These are phyloP conservation scores for Zaprionus ghesquierei DNA, from an alignment of 1,140 invertebrate genomes.

Conservation along the genomic window DNA sequence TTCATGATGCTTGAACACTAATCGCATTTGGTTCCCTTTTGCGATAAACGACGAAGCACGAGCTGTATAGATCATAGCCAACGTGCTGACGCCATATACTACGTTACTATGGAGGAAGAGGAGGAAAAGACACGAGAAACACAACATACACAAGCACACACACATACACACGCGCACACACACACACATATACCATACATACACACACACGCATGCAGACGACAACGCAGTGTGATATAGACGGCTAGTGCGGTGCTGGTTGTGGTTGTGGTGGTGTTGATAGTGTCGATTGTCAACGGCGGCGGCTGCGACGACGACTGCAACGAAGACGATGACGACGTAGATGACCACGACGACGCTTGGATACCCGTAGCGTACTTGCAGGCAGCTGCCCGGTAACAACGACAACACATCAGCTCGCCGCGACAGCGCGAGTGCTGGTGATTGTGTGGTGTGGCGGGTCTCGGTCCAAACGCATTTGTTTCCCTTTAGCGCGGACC, in stretches of 20 bases:
- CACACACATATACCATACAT: neutral
- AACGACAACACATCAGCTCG: slow-evolving; percentile 78
- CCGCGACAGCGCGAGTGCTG: slow-evolving; percentile 65
- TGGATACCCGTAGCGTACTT: slow-evolving; percentile 59
- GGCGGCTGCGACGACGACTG: neutral
- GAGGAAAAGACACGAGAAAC: slow-evolving; percentile 1
- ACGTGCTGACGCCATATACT: slow-evolving; percentile 18
- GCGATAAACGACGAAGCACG: slow-evolving; percentile 56
- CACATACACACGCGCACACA: neutral
- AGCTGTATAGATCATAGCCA: slow-evolving; percentile 38
- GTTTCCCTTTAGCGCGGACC: slow-evolving; percentile 79
- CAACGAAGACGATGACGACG: slow-evolving; percentile 29
- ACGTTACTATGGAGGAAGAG: slow-evolving; percentile 1
- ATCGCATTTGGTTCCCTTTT: slow-evolving; percentile 73
- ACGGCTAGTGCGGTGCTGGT: slow-evolving; percentile 16
- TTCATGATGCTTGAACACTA: slow-evolving; percentile 65
- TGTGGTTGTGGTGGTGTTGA: neutral
- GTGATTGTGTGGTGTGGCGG: slow-evolving; percentile 76
- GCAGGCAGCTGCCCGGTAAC: slow-evolving; percentile 77
- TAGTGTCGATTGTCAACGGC: too few relatives aligned
- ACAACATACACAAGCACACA: slow-evolving; percentile 3
- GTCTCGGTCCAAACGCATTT: slow-evolving; percentile 79
- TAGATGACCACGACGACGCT: slow-evolving; percentile 41
- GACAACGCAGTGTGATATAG: slow-evolving; percentile 33
- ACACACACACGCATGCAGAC: slow-evolving; percentile 3